phyloP scores from a whole-genome alignment of 2,888 invertebrate species.

The Hypomecis atomaria region DNA sequence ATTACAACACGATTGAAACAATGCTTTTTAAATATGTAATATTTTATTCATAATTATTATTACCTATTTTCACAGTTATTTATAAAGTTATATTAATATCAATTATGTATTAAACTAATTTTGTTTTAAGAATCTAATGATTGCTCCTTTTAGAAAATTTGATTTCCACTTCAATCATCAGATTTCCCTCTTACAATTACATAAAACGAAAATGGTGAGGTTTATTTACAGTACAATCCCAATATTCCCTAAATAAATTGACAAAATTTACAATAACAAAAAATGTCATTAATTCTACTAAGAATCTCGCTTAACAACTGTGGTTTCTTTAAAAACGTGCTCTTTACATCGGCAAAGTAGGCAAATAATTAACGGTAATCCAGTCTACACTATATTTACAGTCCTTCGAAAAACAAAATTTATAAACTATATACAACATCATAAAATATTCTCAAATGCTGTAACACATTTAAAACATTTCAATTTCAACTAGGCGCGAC shows the following conservation, averaged over 20 bases:
- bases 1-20: conserved; percentile 62
- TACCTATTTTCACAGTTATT: conserved; percentile 86
- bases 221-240: conserved; percentile 88
- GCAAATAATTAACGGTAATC: conserved; percentile 70
- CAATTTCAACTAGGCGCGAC: conserved; percentile 81
- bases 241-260: conserved; percentile 87
- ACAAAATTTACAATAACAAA: conserved; percentile 88
- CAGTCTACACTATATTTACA: conserved; percentile 75
- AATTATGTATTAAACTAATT: conserved; percentile 80
- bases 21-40: conserved; percentile 80
- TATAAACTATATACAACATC: conserved; percentile 85
- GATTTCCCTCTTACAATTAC: conserved; percentile 75
- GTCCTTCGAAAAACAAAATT: conserved; percentile 81
- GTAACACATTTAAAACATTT: conserved; percentile 84
- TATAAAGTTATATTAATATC: conserved; percentile 86
- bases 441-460: conserved; percentile 84
- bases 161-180: conserved; percentile 82
- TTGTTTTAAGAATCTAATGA: conserved; percentile 83
- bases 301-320: conserved; percentile 82
- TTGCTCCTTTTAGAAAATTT: conserved; percentile 84
- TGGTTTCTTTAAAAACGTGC: conserved; percentile 81
- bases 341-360: conserved; percentile 71
- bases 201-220: conserved; percentile 81
- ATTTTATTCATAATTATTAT: conserved; percentile 85
- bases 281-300: conserved; percentile 78